A percentile compares a stretch with the other conserved stretches of the same genome.
phyloP scores from a whole-genome alignment of 2,113 vertebrate species.

The Corythoichthys haematopterus region DNA sequence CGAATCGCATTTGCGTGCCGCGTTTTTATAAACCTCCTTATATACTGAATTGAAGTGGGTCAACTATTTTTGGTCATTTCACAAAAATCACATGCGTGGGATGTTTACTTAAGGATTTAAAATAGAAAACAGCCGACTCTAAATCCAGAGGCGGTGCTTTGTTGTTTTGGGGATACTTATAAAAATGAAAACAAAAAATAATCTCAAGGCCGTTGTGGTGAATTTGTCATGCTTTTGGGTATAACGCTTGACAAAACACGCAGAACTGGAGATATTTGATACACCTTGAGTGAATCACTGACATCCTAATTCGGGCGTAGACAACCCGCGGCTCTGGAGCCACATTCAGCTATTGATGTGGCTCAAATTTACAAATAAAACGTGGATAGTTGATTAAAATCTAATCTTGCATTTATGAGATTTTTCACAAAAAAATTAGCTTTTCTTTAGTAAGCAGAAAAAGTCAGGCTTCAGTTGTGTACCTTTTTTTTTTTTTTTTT shows the following conservation, averaged over 20 bases:
- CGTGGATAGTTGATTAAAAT: no score
- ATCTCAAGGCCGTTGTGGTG: constrained; percentile 11
- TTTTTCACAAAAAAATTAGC: no score
- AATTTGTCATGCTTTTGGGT: constrained; percentile 6
- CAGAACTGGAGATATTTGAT: constrained; percentile 53
- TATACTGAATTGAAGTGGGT: constrained; percentile 55
- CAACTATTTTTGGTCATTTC: constrained; percentile 20
- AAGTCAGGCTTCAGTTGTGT: no score
- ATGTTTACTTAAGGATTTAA: neutral
- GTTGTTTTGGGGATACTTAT: constrained; percentile 2
- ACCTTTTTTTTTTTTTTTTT: no score
- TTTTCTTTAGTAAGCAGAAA: no score
- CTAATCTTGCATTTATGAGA: no score
- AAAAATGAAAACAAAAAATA: constrained; percentile 8
- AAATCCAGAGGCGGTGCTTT: constrained; percentile 9
- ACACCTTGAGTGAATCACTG: constrained; percentile 12
- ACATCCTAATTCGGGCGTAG: neutral
- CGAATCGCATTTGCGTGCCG: constrained; percentile 34
- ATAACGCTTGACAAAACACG: constrained; percentile 49
- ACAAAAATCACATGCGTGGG: constrained; percentile 9
- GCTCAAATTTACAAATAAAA: no score
- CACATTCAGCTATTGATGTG: no score
- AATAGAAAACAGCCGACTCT: neutral
- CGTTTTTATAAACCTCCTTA: constrained; percentile 55
- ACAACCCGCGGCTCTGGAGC: no score